Evolutionary conservation across 2,113 vertebrate genomes (phyloP).

Genomic region (Edolisoma coerulescens): DNA sequence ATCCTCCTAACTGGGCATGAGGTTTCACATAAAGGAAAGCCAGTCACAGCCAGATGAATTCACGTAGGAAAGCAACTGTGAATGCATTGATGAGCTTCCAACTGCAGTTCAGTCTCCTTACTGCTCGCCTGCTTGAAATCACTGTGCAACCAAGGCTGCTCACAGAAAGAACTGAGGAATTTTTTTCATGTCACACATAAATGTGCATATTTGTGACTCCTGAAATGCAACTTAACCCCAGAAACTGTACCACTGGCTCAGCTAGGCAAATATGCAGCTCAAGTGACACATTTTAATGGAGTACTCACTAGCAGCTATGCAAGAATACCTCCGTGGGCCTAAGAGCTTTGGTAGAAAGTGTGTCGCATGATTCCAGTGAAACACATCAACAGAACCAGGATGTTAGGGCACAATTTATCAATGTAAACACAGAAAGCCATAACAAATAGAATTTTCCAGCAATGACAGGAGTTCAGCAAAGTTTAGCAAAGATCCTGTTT

Average conservation of each 20-base stretch:
- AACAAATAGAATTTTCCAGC: neutral
- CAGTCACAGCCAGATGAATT: neutral
- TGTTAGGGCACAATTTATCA: neutral
- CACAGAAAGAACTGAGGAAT: neutral
- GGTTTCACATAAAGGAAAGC: neutral
- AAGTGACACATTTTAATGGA: neutral
- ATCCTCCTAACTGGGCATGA: neutral
- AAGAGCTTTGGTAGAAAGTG: neutral
- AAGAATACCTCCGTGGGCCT: neutral
- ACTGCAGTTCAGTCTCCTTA: neutral
- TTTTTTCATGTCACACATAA: neutral
- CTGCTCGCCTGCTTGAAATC: neutral
- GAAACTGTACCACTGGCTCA: neutral
- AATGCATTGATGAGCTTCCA: neutral
- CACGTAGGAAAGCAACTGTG: neutral
- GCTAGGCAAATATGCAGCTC: neutral
- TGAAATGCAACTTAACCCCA: neutral
- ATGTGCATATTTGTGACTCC: neutral
- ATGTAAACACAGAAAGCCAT: neutral
- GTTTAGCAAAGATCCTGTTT: neutral
- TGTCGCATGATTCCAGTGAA: neutral
- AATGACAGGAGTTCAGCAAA: neutral
- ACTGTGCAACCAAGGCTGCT: neutral
- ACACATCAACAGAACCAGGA: neutral
- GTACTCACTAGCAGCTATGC: neutral